Evolutionary conservation across 2,888 invertebrate species (phyloP), one percentile per base, ranked within the genome.

Genomic region (Callinectes sapidus): DNA sequence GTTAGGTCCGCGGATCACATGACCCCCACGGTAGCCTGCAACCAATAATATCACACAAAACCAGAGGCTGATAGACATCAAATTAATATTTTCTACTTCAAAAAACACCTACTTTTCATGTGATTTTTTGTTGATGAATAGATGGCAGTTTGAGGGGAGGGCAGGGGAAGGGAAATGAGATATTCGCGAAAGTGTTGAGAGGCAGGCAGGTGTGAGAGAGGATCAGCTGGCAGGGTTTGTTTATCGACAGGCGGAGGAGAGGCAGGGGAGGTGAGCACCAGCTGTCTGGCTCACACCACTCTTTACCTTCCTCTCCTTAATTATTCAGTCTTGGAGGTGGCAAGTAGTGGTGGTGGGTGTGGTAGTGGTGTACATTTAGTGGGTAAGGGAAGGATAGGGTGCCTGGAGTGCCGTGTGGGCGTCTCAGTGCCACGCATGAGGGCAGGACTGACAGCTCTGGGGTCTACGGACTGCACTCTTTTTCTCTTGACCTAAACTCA

Each of bases 181-280:
- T 71, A 28, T 71, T 13, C 6, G 28, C n/a, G 71, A 28, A 71
- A n/a, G 32, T 32, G 81, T 28, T 71, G 71, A 10, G 71, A 8
- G 87, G 87, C 66, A 91, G 32, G 48, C 28, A 91, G 61, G 66
- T 91, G 89, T 89, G 77, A 89, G 54, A 48, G 88, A 89, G 81
- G 54, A 91, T 89, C 89, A 91, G 91, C 91, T 91, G 88, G 77
- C 88, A 54, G 14, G 61, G 90, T 61, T 35, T 61, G 87, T 91
- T 87, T 54, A 87, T 91, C 28, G 90, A 54, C 77, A 54, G 48
- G 81, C 14, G 81, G 48, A 55, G 18, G 55, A 28, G 61, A 23
- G 39, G 35, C 66, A 23, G 89, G 48, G 89, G 35, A 39, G 23
- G 88, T 32, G 16, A n/a, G 6, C 14, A 18, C 54, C 88, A 88